Conservation (phyloP, 2,797 vertebrate species). For the Cetoscarus ocellatus region DNA sequence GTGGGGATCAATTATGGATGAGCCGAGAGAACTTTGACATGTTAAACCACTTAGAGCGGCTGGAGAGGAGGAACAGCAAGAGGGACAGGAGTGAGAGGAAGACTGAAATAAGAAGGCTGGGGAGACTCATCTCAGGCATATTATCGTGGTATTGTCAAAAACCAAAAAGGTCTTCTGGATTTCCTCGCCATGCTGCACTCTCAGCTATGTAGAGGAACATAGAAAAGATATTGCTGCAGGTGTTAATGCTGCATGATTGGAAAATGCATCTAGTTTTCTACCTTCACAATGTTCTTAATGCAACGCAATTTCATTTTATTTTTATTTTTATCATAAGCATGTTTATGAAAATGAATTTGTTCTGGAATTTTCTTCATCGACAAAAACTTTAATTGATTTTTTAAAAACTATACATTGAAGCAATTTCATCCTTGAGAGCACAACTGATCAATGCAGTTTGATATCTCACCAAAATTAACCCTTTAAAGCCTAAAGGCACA, state of each 20-base stretch:
- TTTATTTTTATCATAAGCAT: background rate
- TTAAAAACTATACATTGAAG: too few species aligned
- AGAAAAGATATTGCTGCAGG: conserved; percentile 23
- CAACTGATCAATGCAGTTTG: too few species aligned
- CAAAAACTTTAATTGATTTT: too few species aligned
- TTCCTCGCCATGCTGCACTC: conserved; percentile 1
- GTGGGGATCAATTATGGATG: conserved; percentile 87
- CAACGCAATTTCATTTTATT: background rate
- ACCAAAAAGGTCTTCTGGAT: conserved; percentile 26
- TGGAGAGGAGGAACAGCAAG: conserved; percentile 65
- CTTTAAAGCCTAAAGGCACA: too few species aligned
- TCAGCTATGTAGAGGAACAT: conserved; percentile 43
- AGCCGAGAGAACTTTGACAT: conserved; percentile 85
- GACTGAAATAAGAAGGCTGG: conserved; percentile 33
- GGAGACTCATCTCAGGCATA: conserved; percentile 48
- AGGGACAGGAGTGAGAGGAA: conserved; percentile 60
- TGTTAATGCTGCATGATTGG: conserved; percentile 38
- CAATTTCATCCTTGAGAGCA: too few species aligned
- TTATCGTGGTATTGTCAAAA: conserved; percentile 60
- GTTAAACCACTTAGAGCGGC: conserved; percentile 87
- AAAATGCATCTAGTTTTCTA: conserved; percentile 47
- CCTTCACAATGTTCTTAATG: conserved; percentile 20
- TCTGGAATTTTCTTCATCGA: too few species aligned
- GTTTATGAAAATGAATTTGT: background rate
- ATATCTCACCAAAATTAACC: too few species aligned